phyloP scores from a whole-genome alignment of 2,797 vertebrate species.

The Pelochelys cantorii region DNA sequence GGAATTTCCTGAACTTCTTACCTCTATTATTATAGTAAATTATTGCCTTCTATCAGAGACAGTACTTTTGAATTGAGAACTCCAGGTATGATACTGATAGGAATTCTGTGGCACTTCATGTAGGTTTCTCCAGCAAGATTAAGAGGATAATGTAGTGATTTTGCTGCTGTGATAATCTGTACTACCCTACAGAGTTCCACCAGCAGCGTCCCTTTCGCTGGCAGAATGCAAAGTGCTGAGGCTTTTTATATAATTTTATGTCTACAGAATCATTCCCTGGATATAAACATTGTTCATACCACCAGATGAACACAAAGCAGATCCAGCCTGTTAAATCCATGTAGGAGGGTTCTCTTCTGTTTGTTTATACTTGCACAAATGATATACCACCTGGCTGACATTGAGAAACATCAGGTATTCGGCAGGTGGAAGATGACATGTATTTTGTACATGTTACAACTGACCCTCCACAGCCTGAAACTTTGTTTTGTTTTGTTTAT shows the following conservation, averaged over 20 bases:
- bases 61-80: constrained; percentile 31
- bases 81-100: background rate
- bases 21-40: constrained; percentile 41
- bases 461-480: constrained; percentile 37
- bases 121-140: constrained; percentile 7
- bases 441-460: background rate
- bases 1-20: background rate
- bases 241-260: background rate
- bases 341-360: background rate
- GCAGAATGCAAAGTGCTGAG: background rate
- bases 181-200: background rate
- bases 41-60: constrained; percentile 36
- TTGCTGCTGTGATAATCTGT: constrained; percentile 46
- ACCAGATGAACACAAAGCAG: constrained; percentile 10
- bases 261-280: background rate
- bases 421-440: constrained; percentile 26
- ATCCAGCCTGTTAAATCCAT: background rate
- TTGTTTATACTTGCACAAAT: background rate
- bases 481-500: constrained; percentile 1
- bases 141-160: constrained; percentile 1
- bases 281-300: background rate
- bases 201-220: constrained; percentile 11
- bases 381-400: accelerated
- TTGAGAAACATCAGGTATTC: background rate
- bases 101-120: background rate